Evolutionary conservation across 2,797 vertebrate genomes (phyloP).

Genomic region (Pogonophryne albipinna): DNA sequence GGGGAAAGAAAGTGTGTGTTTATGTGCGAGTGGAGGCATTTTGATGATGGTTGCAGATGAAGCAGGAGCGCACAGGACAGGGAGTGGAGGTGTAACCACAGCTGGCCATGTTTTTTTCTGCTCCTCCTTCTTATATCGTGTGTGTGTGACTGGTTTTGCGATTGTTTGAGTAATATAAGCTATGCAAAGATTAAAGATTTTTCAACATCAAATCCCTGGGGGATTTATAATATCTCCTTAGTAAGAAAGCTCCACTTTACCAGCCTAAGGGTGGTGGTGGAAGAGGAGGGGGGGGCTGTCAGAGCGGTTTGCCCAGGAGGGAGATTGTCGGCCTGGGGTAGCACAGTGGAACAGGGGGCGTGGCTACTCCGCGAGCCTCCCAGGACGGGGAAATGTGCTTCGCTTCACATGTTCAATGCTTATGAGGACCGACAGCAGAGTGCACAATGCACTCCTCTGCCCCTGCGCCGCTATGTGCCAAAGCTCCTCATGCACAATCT

Average conservation of each 20-base stretch:
- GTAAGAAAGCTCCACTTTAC: constrained; percentile 48
- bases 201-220: constrained; percentile 48
- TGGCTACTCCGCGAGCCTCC: constrained; percentile 37
- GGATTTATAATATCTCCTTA: constrained; percentile 47
- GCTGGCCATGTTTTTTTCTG: constrained; percentile 30
- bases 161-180: constrained; percentile 28
- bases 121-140: constrained; percentile 10
- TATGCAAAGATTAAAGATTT: constrained; percentile 61
- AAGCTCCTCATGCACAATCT: constrained; percentile 44
- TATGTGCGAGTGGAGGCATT: constrained; percentile 48
- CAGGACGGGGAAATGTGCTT: constrained; percentile 68
- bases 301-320: constrained; percentile 13
- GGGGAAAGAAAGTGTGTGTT: constrained; percentile 42
- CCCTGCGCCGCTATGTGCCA: constrained; percentile 28
- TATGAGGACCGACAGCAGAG: constrained; percentile 72
- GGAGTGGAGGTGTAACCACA: constrained; percentile 53
- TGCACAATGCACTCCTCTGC: constrained; percentile 59
- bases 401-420: constrained; percentile 68
- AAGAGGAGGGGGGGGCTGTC: constrained; percentile 24
- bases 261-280: constrained; percentile 5
- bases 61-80: constrained; percentile 30
- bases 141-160: constrained; percentile 9
- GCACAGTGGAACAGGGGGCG: constrained; percentile 28
- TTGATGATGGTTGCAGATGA: constrained; percentile 58
- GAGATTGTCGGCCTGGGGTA: constrained; percentile 24